Evolutionary conservation across 1,140 invertebrate genomes (phyloP).

Genomic region (Phymorhynchus buccinoides): DNA sequence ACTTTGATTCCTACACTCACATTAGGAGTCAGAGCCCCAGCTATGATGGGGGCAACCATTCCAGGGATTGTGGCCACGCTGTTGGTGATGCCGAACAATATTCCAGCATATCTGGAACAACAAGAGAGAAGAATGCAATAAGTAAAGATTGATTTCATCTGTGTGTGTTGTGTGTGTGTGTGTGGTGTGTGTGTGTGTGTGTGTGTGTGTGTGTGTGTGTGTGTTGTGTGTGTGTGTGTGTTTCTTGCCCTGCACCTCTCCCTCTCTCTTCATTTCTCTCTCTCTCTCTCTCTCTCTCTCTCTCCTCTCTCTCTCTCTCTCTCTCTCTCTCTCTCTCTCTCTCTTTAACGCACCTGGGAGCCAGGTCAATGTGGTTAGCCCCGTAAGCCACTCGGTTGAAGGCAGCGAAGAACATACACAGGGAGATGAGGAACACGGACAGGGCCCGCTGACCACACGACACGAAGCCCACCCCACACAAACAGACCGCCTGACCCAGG

Average conservation of each 20-base stretch:
- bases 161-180: too few relatives aligned
- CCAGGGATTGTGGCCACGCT: constrained; percentile 88
- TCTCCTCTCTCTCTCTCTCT: too few relatives aligned
- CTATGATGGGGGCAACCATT: constrained; percentile 84
- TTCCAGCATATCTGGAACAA: constrained; percentile 77
- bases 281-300: too few relatives aligned
- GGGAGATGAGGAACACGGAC: constrained; percentile 37
- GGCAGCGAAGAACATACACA: constrained; percentile 33
- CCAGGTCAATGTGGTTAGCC: constrained; percentile 88
- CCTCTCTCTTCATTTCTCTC: neutral
- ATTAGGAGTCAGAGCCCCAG: constrained; percentile 80
- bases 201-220: too few relatives aligned
- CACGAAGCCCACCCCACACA: constrained; percentile 36
- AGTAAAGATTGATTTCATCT: too few relatives aligned
- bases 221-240: too few relatives aligned
- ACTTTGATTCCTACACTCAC: too few relatives aligned
- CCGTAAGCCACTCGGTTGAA: constrained; percentile 78
- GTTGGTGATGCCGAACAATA: constrained; percentile 87
- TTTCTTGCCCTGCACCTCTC: too few relatives aligned
- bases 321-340: neutral
- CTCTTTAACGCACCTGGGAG: constrained; percentile 68
- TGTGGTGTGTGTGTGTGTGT: too few relatives aligned
- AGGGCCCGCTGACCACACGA: constrained; percentile 26
- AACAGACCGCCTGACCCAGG: constrained; percentile 20
- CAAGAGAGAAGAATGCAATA: too few relatives aligned